These are phyloP conservation scores for Strix uralensis DNA, from an alignment of 2,113 vertebrate species.

Conservation along the genomic window DNA sequence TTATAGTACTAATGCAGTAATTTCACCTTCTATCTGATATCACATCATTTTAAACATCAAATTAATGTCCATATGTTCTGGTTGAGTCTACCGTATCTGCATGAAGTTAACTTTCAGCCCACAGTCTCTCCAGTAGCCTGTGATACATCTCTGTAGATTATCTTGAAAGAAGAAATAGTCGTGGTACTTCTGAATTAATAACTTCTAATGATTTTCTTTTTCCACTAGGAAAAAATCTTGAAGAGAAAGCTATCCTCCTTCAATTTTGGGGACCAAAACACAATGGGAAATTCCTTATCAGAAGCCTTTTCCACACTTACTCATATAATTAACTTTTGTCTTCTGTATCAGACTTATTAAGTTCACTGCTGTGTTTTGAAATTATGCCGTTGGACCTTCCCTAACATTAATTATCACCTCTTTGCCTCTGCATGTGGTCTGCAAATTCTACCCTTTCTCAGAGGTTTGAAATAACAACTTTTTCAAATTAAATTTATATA, in stretches of 20 bases:
- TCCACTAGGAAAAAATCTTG: background rate
- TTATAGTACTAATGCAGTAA: background rate
- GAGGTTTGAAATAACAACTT: background rate
- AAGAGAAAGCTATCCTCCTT: background rate
- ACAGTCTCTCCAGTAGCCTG: background rate
- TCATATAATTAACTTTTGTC: constrained; percentile 16
- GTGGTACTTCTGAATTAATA: background rate
- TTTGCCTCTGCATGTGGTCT: background rate
- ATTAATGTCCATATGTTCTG: background rate
- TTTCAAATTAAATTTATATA: constrained; percentile 12
- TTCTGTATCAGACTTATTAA: constrained; percentile 11
- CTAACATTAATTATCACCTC: constrained; percentile 33
- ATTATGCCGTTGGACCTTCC: background rate
- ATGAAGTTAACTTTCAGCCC: background rate
- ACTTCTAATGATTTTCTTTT: background rate
- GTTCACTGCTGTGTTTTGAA: constrained; percentile 35
- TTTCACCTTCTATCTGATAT: background rate
- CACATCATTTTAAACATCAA: background rate
- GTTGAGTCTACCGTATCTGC: background rate
- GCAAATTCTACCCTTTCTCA: background rate
- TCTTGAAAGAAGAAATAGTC: background rate
- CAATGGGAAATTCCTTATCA: background rate
- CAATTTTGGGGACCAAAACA: background rate
- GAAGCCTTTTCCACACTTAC: background rate
- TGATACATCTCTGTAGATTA: background rate